Percentiles rank a stretch among this genome's conserved stretches.
Evolutionary conservation across 2,797 vertebrate genomes (phyloP).

Genomic region (Myiothlypis coronata): DNA sequence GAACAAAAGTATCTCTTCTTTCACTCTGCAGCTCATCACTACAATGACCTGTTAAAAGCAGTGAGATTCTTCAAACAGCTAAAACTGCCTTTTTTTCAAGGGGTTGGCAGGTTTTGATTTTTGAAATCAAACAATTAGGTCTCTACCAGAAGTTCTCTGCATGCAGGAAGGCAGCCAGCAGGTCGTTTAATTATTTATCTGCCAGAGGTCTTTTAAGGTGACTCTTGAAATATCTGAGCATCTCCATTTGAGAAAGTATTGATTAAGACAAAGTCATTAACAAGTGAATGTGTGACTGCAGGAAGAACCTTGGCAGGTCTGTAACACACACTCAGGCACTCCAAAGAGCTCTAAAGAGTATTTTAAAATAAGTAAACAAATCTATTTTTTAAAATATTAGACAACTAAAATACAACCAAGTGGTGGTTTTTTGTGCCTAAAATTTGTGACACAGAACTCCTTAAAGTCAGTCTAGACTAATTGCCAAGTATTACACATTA

Average conservation of each 20-base stretch:
- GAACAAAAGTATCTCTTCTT: background rate
- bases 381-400: background rate
- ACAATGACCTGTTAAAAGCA: background rate
- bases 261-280: slow-evolving; percentile 58
- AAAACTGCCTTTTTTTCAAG: background rate
- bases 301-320: background rate
- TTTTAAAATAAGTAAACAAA: background rate
- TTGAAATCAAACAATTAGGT: slow-evolving; percentile 34
- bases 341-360: background rate
- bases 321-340: background rate
- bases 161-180: background rate
- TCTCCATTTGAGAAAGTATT: slow-evolving; percentile 45
- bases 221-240: slow-evolving; percentile 1
- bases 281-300: slow-evolving; percentile 17
- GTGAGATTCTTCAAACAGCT: background rate
- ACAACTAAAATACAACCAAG: background rate
- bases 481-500: background rate
- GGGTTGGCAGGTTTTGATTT: slow-evolving; percentile 18
- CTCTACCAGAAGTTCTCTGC: background rate
- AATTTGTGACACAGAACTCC: background rate
- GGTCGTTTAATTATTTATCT: slow-evolving; percentile 48
- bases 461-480: background rate
- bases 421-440: background rate
- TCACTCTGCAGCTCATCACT: background rate
- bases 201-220: slow-evolving; percentile 34